Conservation (phyloP, 1,140 invertebrate genomes). For the Nephotettix cincticeps region DNA sequence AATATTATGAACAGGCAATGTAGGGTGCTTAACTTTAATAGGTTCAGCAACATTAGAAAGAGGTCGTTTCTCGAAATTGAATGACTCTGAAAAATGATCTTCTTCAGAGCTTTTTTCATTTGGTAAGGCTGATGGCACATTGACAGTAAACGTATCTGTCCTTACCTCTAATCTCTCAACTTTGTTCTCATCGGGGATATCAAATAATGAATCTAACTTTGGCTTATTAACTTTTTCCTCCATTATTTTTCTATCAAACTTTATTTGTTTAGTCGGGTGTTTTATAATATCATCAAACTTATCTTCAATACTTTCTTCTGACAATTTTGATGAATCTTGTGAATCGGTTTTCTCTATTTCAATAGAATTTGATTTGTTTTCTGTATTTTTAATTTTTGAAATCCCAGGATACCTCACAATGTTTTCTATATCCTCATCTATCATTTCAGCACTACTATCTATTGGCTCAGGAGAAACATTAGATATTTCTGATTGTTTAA, state of each 20-base stretch:
- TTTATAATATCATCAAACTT: neutral
- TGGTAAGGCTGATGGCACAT: no score
- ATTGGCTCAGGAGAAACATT: neutral
- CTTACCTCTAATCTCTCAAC: no score
- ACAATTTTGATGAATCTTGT: neutral
- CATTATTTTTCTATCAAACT: neutral
- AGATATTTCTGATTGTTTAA: neutral
- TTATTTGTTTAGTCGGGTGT: neutral
- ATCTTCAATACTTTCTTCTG: neutral
- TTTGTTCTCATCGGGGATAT: no score
- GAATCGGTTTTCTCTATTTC: neutral
- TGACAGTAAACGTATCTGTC: no score
- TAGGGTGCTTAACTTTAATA: no score
- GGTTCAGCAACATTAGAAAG: no score
- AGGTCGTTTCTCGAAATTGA: no score
- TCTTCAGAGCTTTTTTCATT: no score
- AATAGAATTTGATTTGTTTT: neutral
- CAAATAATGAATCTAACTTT: no score
- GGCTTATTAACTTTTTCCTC: neutral
- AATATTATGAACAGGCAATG: no score
- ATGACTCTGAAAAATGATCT: no score
- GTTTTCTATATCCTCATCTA: neutral
- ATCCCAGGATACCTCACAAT: neutral
- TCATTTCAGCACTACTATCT: constrained; percentile 1
- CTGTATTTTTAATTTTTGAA: neutral